Percentiles rank a stretch among this genome's conserved stretches.
Evolutionary conservation across 2,797 vertebrate genomes (phyloP).

Genomic region (Eospalax fontanierii): DNA sequence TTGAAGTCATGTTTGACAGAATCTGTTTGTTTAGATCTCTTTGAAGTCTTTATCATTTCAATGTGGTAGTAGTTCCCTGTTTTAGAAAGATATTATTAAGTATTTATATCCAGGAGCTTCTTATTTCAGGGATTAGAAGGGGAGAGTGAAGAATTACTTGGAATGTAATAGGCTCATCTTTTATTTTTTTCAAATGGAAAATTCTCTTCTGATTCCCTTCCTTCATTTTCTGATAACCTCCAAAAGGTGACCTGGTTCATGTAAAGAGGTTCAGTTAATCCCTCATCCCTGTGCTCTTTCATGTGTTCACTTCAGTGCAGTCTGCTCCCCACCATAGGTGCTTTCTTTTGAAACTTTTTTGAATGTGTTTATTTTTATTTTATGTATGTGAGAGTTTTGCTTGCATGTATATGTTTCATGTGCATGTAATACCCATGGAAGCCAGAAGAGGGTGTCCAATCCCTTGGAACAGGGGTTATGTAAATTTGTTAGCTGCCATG

Average conservation of each 20-base stretch:
- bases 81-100: constrained; percentile 69
- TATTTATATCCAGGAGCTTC: neutral
- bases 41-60: constrained; percentile 16
- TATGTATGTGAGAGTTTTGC: too few relatives aligned
- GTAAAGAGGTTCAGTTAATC: neutral
- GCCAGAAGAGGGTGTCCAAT: too few relatives aligned
- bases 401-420: too few relatives aligned
- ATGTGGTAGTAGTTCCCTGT: constrained; percentile 9
- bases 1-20: constrained; percentile 66
- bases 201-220: constrained; percentile 51
- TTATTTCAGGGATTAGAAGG: constrained; percentile 62
- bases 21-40: constrained; percentile 64
- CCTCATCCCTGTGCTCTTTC: neutral
- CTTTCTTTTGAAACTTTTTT: neutral
- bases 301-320: constrained; percentile 2
- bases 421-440: too few relatives aligned
- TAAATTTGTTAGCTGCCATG: too few relatives aligned
- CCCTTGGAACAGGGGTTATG: too few relatives aligned
- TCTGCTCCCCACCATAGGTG: neutral
- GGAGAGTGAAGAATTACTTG: constrained; percentile 48
- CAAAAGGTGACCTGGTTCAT: neutral
- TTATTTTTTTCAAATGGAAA: constrained; percentile 57
- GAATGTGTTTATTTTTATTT: too few relatives aligned
- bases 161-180: neutral
- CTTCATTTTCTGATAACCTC: constrained; percentile 34